Percentiles rank a stretch among this genome's conserved stretches.
These are phyloP conservation scores for Pseudococcus longispinus DNA, from an alignment of 2,888 invertebrate genomes.

Conservation along the genomic window DNA sequence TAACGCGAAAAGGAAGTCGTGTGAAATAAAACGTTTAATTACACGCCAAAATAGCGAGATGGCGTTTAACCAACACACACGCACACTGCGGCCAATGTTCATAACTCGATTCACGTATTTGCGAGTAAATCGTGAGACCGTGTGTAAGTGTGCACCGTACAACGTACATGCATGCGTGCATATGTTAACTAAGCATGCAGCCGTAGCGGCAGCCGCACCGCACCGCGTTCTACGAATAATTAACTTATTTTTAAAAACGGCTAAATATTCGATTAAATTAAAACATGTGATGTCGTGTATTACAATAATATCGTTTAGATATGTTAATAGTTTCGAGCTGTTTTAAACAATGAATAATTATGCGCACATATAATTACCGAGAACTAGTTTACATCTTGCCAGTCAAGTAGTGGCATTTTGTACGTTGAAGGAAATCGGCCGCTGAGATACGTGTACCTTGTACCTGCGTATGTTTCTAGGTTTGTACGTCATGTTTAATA, in stretches of 20 bases:
- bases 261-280: slow-evolving; percentile 47
- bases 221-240: slow-evolving; percentile 21
- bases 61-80: not conserved
- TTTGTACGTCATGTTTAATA: no score
- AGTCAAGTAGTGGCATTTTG: not conserved
- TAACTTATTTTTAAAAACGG: slow-evolving; percentile 38
- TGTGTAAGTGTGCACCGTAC: not conserved
- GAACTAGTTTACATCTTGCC: slow-evolving; percentile 41
- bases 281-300: slow-evolving; percentile 50
- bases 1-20: slow-evolving; percentile 51
- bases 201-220: not conserved
- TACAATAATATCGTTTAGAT: slow-evolving; percentile 55
- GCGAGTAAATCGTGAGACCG: not conserved
- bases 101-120: not conserved
- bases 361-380: slow-evolving; percentile 43
- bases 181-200: not conserved
- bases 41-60: slow-evolving; percentile 39
- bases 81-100: not conserved
- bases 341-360: slow-evolving; percentile 37
- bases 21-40: slow-evolving; percentile 52
- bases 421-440: not conserved
- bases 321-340: slow-evolving; percentile 51
- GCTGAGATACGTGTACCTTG: not conserved
- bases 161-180: not conserved
- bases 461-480: no score